A percentile compares a stretch with the other conserved stretches of the same genome.
Evolutionary conservation across 2,888 invertebrate genomes (phyloP).

Genomic region (Patella ulyssiponensis): DNA sequence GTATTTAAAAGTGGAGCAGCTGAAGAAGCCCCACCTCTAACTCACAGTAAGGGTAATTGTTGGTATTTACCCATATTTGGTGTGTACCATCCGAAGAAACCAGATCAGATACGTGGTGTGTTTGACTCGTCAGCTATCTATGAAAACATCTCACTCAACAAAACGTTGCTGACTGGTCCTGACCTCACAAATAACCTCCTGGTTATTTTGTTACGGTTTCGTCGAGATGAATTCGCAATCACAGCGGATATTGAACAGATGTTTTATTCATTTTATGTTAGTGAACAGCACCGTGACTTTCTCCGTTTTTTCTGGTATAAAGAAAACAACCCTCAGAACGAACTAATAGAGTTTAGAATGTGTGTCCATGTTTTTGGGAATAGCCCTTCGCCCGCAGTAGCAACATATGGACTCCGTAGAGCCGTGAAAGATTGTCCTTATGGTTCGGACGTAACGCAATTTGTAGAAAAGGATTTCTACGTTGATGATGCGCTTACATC

Average conservation of each 20-base stretch:
- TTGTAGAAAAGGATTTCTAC: constrained; percentile 41
- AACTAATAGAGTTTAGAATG: constrained; percentile 40
- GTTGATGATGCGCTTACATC: constrained; percentile 44
- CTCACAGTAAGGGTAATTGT: neutral
- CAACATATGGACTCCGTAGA: constrained; percentile 35
- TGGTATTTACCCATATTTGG: constrained; percentile 42
- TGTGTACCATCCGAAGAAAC: constrained; percentile 38
- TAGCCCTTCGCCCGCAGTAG: constrained; percentile 42
- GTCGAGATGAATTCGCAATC: constrained; percentile 29
- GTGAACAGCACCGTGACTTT: constrained; percentile 36
- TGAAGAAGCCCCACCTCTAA: constrained; percentile 34
- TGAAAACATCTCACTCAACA: constrained; percentile 33
- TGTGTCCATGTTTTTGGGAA: constrained; percentile 46
- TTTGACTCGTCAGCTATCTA: constrained; percentile 37
- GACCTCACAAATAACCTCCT: constrained; percentile 39
- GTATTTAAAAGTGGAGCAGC: constrained; percentile 32
- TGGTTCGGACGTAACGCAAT: constrained; percentile 30
- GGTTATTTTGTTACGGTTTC: constrained; percentile 38
- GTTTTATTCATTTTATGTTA: constrained; percentile 39
- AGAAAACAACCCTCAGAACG: constrained; percentile 34
- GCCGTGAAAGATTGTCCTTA: constrained; percentile 16
- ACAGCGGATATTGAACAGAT: constrained; percentile 41
- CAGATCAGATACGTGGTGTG: constrained; percentile 32
- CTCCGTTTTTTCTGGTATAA: constrained; percentile 43
- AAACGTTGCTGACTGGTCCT: constrained; percentile 31